phyloP scores from a whole-genome alignment of 2,888 invertebrate genomes.

The Hirtodrosophila cameraria region DNA sequence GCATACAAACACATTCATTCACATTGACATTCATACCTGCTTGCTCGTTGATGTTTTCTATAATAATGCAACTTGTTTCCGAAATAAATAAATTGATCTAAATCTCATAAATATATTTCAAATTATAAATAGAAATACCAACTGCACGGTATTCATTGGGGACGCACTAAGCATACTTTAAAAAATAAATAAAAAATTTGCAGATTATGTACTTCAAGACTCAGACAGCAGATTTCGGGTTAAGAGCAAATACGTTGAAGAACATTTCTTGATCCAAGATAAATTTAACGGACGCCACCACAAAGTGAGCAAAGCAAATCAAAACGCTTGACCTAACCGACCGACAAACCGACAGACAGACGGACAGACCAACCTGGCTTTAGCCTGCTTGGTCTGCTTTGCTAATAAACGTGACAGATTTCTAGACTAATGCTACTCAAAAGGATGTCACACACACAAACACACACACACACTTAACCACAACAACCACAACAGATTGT shows the following conservation, averaged over 20 bases:
- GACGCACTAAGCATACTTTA: too few relatives aligned
- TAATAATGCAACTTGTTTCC: too few relatives aligned
- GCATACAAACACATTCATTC: too few relatives aligned
- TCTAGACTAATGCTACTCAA: constrained; percentile 37
- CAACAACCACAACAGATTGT: constrained; percentile 32
- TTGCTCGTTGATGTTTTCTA: too few relatives aligned
- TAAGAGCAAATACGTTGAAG: background rate
- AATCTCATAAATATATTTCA: too few relatives aligned
- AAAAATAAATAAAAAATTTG: too few relatives aligned
- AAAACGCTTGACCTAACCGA: constrained; percentile 23
- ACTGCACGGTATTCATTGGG: too few relatives aligned
- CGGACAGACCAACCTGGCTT: constrained; percentile 13
- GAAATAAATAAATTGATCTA: too few relatives aligned
- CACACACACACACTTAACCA: constrained; percentile 6
- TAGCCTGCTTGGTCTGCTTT: constrained; percentile 7
- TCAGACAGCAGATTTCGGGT: background rate
- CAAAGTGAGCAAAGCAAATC: constrained; percentile 5
- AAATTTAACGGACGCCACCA: background rate
- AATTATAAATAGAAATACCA: too few relatives aligned
- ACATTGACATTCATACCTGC: too few relatives aligned
- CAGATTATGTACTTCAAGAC: too few relatives aligned
- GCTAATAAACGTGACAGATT: constrained; percentile 61
- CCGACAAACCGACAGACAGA: too few relatives aligned
- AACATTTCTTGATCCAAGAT: background rate
- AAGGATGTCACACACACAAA: constrained; percentile 31